These are phyloP conservation scores for Megaptera novaeangliae DNA, from an alignment of 2,113 vertebrate species.

Conservation along the genomic window DNA sequence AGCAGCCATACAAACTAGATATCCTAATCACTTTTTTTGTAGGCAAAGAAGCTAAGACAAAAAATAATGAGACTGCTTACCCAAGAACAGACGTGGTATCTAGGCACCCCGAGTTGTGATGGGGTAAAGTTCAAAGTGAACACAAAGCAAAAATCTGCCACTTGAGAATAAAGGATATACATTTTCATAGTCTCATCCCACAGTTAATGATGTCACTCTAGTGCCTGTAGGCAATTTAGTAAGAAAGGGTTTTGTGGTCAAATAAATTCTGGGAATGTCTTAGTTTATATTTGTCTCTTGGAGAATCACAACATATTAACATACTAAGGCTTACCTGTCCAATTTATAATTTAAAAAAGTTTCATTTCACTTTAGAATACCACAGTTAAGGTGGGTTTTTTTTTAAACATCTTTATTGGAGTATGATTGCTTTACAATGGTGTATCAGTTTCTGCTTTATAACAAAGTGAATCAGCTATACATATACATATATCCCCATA, in stretches of 20 bases:
- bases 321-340: neutral
- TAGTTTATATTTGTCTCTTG: neutral
- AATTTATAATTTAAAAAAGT: neutral
- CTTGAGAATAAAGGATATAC: neutral
- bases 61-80: neutral
- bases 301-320: neutral
- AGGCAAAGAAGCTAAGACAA: neutral
- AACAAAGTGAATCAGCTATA: too few relatives aligned
- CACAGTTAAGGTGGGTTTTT: neutral
- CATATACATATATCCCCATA: too few relatives aligned
- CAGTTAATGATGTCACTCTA: neutral
- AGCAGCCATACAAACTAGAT: rapidly evolving
- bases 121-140: neutral
- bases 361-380: neutral
- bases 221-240: neutral
- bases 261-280: neutral
- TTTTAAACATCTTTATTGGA: too few relatives aligned
- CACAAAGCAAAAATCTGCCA: neutral
- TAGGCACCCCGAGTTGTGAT: neutral
- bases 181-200: neutral
- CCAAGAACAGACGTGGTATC: neutral
- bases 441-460: too few relatives aligned
- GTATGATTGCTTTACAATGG: too few relatives aligned
- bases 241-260: neutral
- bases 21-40: neutral